A percentile compares a stretch with the other conserved stretches of the same genome.
Conservation (phyloP, 1,140 invertebrate species). For the Drosophila gunungcola region DNA sequence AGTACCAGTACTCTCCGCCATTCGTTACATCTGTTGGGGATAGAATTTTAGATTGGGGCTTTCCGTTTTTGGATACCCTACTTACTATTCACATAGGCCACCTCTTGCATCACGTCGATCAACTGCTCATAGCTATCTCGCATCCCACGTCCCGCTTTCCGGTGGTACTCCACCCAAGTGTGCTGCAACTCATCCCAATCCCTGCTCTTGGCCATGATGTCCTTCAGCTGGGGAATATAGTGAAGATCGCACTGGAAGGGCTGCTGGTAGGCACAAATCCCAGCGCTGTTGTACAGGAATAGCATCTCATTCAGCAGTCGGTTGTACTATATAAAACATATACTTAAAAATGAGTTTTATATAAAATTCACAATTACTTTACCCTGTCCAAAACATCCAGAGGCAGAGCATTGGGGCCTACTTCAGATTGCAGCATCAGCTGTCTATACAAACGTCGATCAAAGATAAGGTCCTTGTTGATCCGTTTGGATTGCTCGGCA, state of each 20-base stretch:
- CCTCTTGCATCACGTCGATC: conserved; percentile 93
- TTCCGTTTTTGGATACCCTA: conserved; percentile 21
- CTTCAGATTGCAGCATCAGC: conserved; percentile 90
- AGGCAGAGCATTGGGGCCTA: conserved; percentile 93
- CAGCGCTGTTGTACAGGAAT: conserved; percentile 93
- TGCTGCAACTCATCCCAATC: conserved; percentile 94
- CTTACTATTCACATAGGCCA: conserved; percentile 94
- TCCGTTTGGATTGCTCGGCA: conserved; percentile 89
- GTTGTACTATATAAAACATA: conserved; percentile 89
- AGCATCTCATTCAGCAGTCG: conserved; percentile 94
- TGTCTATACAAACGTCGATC: conserved; percentile 90
- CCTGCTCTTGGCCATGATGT: conserved; percentile 89
- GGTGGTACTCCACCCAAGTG: conserved; percentile 95
- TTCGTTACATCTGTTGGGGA: conserved; percentile 90
- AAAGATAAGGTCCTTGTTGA: conserved; percentile 88
- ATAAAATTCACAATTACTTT: conserved; percentile 67
- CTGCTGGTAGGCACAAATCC: conserved; percentile 93
- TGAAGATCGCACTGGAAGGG: conserved; percentile 92
- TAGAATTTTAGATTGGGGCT: not conserved
- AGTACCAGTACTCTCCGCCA: conserved; percentile 93
- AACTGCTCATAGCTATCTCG: conserved; percentile 93
- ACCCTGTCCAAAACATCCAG: conserved; percentile 94
- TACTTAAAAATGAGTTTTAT: not conserved
- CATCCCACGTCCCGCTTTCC: conserved; percentile 91
- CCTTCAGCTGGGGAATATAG: conserved; percentile 91